Evolutionary conservation across 2,797 vertebrate genomes (phyloP).

Genomic region (Mormyrus proboscirostris): DNA sequence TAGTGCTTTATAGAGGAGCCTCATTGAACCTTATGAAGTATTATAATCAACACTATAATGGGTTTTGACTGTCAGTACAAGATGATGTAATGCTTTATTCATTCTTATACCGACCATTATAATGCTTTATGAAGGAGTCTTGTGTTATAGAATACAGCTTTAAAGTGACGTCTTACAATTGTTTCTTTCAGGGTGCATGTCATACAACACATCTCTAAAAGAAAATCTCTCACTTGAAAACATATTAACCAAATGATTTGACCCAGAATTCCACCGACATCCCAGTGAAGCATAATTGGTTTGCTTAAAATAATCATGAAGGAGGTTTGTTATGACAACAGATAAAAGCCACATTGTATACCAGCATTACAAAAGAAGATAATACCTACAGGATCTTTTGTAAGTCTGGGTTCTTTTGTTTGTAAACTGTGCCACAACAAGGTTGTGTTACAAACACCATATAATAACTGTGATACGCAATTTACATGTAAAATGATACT

Average conservation of each 20-base stretch:
- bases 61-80: neutral
- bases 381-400: neutral
- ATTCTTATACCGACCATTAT: neutral
- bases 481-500: neutral
- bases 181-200: neutral
- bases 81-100: neutral
- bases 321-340: neutral
- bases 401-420: neutral
- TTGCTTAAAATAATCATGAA: neutral
- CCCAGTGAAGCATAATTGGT: neutral
- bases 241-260: neutral
- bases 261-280: neutral
- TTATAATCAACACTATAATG: neutral
- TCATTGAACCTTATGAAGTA: neutral
- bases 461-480: neutral
- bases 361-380: neutral
- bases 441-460: neutral
- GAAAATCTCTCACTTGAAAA: neutral
- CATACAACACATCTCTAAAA: neutral
- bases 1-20: neutral
- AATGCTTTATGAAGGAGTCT: neutral
- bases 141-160: neutral
- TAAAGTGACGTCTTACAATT: neutral
- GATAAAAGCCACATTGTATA: neutral
- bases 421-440: neutral